Conservation (phyloP, 2,797 vertebrate species). For the Phaenicophaeus curvirostris region DNA sequence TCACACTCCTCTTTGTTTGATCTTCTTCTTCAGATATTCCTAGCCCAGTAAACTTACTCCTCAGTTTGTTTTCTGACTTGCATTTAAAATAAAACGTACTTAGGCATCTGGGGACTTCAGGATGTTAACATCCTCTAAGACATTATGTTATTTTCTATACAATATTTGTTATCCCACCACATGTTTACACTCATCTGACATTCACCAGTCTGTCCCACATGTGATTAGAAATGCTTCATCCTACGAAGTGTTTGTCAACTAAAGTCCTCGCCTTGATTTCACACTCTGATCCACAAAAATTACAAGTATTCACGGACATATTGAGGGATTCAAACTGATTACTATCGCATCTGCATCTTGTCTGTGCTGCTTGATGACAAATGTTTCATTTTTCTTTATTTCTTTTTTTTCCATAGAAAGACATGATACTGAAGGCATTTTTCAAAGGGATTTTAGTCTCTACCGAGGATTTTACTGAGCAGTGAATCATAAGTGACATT, state of each 20-base stretch:
- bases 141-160: not conserved
- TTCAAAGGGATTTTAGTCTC: slow-evolving; percentile 15
- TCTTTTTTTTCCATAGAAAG: not conserved
- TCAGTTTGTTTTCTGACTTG: not conserved
- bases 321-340: not conserved
- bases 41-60: not conserved
- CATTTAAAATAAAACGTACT: not conserved
- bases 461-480: not conserved
- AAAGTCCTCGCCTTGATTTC: not conserved
- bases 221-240: not conserved
- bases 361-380: not conserved
- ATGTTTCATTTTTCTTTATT: not conserved
- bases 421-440: not conserved
- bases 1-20: not conserved
- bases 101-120: not conserved
- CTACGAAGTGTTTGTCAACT: not conserved
- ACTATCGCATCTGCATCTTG: not conserved
- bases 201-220: not conserved
- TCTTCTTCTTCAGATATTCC: not conserved
- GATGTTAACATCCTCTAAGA: not conserved
- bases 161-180: not conserved
- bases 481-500: not conserved
- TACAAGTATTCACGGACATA: not conserved
- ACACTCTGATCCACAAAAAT: not conserved
- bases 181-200: not conserved